Evolutionary conservation across 2,113 vertebrate genomes (phyloP).

Genomic region (Pogona vitticeps): DNA sequence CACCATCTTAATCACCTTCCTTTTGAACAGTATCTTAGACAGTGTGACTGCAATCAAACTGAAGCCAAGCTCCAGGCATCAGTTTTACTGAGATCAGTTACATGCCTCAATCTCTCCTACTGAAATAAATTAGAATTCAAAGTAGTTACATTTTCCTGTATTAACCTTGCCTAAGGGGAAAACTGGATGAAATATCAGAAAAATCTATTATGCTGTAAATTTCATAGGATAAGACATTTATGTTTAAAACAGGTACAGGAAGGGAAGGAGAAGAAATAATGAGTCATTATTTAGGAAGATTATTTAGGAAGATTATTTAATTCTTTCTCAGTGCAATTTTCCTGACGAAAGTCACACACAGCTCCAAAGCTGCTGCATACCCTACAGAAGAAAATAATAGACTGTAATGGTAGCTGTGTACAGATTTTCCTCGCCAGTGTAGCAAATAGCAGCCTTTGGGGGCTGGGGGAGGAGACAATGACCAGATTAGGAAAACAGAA

Average conservation of each 20-base stretch:
- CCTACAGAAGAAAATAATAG: not conserved
- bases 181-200: not conserved
- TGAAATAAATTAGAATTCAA: not conserved
- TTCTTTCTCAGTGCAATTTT: not conserved
- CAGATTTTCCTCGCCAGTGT: not conserved
- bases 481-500: too few species aligned
- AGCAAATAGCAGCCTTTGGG: not conserved
- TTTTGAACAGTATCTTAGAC: too few species aligned
- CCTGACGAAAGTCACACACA: not conserved
- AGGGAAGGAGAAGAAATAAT: not conserved
- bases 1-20: not conserved
- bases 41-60: not conserved
- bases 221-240: too few species aligned
- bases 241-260: not conserved
- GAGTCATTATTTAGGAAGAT: not conserved
- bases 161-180: not conserved
- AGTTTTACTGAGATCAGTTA: not conserved
- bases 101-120: not conserved
- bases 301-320: not conserved
- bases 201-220: not conserved
- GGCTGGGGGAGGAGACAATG: not conserved
- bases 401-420: not conserved
- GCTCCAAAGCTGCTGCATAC: not conserved
- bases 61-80: not conserved
- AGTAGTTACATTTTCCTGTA: not conserved